Base-by-base conservation (phyloP, 2,888 invertebrate species). In the Dasysyrphus tricinctus region DNA sequence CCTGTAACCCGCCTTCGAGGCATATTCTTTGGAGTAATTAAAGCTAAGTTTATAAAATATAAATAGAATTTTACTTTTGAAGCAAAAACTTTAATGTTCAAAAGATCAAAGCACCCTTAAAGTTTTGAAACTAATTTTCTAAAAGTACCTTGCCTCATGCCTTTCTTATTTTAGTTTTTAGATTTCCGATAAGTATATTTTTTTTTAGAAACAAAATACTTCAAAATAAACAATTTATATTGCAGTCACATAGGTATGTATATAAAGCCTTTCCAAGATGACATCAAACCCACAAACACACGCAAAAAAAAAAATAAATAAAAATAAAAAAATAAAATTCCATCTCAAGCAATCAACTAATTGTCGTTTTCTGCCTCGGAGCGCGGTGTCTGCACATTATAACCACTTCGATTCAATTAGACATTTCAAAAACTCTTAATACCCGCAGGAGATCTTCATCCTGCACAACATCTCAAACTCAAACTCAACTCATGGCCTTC, bases 381-480 rank as follows among this genome's bases (percentile, higher is more conserved):
- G 54, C 72, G 37, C 57, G 80, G 24, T 49, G 81, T 85, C 76
- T 84, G 81, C 77, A 81, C 85, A 81, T 85, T 85, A 85, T 69
- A 85, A 85, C 73, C 63, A 77, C 75, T 86, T 78, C 82, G 78
- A 86, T 86, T 86, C 82, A 86, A 86, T 86, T 86, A 86, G 73
- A 86, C 72, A 70, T 82, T 82, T 82, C 82, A 75, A 81, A 86
- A 77, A 74, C 78, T 70, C 74, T 44, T 77, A 72, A 44, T 42
- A 59, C 81, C 85, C 81, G 24, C 19, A 70, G 81, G 81, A 57
- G 47, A 44, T 67, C 49, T 49, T 47, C 11, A 67, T 34, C 34
- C 47, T n/a, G n/a, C n/a, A n/a, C n/a, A n/a, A 32, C 65, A 14
- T 34, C 47, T 47, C 32, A n/a, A n/a, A n/a, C n/a, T n/a, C n/a